Evolutionary conservation across 1,140 invertebrate species (phyloP).

Genomic region (Diuraphis noxia): DNA sequence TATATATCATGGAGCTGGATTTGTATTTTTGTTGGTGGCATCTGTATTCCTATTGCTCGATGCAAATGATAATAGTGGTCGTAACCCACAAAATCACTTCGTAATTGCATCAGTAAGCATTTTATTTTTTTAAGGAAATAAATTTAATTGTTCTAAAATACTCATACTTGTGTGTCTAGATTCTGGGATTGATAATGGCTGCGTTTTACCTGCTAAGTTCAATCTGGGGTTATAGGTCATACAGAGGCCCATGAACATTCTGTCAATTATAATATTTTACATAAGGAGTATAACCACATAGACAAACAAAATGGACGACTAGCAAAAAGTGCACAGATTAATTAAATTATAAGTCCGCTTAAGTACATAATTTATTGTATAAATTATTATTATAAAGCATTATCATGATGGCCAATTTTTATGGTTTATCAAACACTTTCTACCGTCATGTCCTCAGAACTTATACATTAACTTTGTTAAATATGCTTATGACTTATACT

Average conservation of each 20-base stretch:
- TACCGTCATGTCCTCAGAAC: not conserved
- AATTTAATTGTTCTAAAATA: not conserved
- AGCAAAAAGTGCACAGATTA: not conserved
- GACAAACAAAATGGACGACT: not conserved
- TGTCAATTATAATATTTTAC: not conserved
- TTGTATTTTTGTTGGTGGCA: conserved; percentile 70
- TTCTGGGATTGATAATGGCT: conserved; percentile 73
- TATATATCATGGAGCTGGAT: conserved; percentile 75
- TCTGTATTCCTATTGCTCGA: conserved; percentile 69
- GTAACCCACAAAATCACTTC: not conserved
- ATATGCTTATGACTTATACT: conserved; percentile 19
- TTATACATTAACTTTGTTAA: not conserved
- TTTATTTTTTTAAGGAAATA: not conserved
- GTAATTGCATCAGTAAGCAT: conserved; percentile 10
- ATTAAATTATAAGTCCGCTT: not conserved
- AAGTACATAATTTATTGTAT: not conserved
- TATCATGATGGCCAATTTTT: not conserved
- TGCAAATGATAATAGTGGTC: conserved; percentile 61
- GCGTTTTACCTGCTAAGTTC: conserved; percentile 75
- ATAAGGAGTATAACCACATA: not conserved
- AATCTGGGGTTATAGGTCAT: conserved; percentile 71
- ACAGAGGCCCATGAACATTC: conserved; percentile 67
- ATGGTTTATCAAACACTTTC: not conserved
- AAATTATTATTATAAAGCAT: not conserved
- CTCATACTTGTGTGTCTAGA: conserved; percentile 61